A percentile compares a stretch with the other conserved stretches of the same genome.
Evolutionary conservation across 2,113 vertebrate species (phyloP).

Genomic region (Phoxinus phoxinus): DNA sequence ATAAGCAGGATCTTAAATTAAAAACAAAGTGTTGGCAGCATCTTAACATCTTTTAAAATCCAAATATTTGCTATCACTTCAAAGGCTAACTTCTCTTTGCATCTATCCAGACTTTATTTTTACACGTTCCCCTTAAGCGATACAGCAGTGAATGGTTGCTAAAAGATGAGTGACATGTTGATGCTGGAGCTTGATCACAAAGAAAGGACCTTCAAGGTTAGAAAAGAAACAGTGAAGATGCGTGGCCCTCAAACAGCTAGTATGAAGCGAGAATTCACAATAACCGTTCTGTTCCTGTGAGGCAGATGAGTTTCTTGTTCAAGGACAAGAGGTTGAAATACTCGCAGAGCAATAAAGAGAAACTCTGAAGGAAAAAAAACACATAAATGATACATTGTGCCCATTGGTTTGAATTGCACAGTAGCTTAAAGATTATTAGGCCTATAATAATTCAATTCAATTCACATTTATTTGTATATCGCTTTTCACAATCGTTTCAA

Average conservation of each 20-base stretch:
- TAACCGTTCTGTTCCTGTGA: constrained; percentile 5
- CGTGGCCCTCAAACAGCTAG: constrained; percentile 26
- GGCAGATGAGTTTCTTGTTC: constrained; percentile 32
- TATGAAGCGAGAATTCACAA: constrained; percentile 31
- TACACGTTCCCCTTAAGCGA: constrained; percentile 6
- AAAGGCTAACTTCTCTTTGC: neutral
- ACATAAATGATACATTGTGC: neutral
- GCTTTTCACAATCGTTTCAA: no score
- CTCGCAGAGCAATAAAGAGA: neutral
- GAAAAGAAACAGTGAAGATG: constrained; percentile 35
- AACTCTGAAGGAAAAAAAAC: neutral
- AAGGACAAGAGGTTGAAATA: constrained; percentile 43
- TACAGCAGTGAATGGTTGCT: constrained; percentile 32
- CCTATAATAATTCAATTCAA: no score
- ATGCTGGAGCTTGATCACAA: constrained; percentile 41
- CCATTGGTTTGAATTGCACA: neutral
- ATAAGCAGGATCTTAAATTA: neutral
- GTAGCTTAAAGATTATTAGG: neutral
- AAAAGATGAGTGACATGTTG: constrained; percentile 36
- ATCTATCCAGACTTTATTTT: constrained; percentile 13
- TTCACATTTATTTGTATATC: no score
- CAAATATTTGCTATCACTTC: neutral
- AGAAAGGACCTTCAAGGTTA: constrained; percentile 49
- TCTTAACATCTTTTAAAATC: neutral
- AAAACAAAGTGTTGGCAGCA: neutral